phyloP scores from a whole-genome alignment of 2,113 vertebrate species.

The Leucoraja erinaceus region DNA sequence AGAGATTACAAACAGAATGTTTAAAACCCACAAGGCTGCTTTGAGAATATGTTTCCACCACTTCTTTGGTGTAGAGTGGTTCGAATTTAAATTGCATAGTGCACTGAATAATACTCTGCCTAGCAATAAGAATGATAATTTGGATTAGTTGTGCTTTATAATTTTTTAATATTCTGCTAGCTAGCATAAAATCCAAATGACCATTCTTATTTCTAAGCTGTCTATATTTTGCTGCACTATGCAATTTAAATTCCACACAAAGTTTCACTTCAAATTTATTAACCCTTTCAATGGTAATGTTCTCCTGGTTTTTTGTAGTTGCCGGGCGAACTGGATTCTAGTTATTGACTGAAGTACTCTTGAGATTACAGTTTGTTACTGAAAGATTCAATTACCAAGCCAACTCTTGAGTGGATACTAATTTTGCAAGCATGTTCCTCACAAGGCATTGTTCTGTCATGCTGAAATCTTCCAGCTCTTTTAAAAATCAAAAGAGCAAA shows the following conservation, averaged over 20 bases:
- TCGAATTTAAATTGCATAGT: no score
- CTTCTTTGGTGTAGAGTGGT: no score
- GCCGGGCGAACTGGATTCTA: neutral
- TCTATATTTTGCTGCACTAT: neutral
- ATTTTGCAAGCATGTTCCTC: neutral
- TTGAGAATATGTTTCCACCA: neutral
- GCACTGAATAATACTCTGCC: no score
- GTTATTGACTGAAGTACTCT: neutral
- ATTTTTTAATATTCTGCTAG: neutral
- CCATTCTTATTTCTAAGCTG: neutral
- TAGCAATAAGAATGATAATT: no score
- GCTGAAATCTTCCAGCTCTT: neutral
- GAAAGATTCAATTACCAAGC: neutral
- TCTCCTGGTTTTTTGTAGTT: neutral
- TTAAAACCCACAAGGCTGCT: neutral
- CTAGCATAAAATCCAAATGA: neutral
- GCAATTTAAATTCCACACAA: neutral
- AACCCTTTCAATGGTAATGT: neutral
- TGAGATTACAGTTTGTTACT: neutral
- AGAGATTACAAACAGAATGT: neutral
- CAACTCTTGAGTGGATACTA: neutral
- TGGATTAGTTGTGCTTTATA: neutral
- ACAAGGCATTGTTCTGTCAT: neutral
- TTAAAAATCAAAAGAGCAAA: neutral
- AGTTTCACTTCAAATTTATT: neutral